These are phyloP conservation scores for Limnephilus auricula DNA, from an alignment of 2,888 invertebrate species.

Conservation along the genomic window DNA sequence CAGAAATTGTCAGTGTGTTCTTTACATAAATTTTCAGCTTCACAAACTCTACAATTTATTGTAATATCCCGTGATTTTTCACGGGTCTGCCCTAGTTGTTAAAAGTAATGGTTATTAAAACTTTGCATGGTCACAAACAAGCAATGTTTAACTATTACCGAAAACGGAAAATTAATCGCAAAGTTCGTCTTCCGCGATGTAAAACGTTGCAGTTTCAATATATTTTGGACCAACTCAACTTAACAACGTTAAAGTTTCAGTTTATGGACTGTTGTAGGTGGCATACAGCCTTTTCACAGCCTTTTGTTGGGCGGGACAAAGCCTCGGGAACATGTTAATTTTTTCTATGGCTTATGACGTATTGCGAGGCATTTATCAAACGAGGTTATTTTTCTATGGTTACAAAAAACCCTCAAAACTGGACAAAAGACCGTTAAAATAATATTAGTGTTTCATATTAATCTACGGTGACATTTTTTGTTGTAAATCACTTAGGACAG, in stretches of 20 bases:
- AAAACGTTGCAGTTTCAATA: neutral
- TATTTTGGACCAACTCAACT: neutral
- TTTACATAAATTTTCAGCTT: too few species aligned
- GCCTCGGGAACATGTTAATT: conserved; percentile 11
- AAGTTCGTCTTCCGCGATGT: neutral
- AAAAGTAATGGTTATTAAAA: neutral
- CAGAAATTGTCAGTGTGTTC: too few species aligned
- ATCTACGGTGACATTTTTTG: neutral
- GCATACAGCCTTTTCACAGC: neutral
- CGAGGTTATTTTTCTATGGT: neutral
- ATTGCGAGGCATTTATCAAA: conserved; percentile 13
- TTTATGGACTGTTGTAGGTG: neutral
- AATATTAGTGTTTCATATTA: neutral
- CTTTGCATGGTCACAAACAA: neutral
- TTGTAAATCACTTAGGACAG: neutral
- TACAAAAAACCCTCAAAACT: conserved; percentile 2
- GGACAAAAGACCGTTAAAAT: neutral
- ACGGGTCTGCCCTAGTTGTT: neutral
- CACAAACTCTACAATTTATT: too few species aligned
- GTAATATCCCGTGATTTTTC: too few species aligned
- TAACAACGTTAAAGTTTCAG: neutral
- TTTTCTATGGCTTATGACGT: conserved; percentile 28
- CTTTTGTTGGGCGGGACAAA: conserved; percentile 10
- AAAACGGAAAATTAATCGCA: neutral
- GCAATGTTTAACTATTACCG: neutral